Base-by-base conservation (phyloP, 2,888 invertebrate genomes). In the Deroplatys truncata region DNA sequence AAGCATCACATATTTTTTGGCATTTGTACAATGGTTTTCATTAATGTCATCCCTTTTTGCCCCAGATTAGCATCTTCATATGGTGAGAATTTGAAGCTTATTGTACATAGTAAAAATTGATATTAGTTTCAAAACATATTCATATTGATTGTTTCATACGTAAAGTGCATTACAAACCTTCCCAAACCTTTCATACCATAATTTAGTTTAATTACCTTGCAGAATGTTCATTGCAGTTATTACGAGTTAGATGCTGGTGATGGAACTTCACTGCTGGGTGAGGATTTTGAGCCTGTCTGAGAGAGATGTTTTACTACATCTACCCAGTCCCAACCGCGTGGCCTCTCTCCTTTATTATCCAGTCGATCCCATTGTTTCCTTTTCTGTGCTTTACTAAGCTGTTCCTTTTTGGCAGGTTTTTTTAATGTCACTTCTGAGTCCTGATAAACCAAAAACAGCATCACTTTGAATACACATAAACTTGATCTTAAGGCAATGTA, bases 271-370 rank as follows among this genome's bases (percentile, higher is more conserved):
- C n/a, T 28, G 10, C 82, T 43, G 13, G 87, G 87, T 82, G 87
- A 87, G 7, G 56, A 94, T 92, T 95, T 94, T 85, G 94, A 94
- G 90, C 95, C 96, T 88, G 96, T 96, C 93, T 98, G 98, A 16
- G 98, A 98, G 90, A 99, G 95, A 94, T 99, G 99, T 93, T 98
- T 98, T n/a, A 99, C 97, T 91, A 99, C 96, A 93, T 99, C 99
- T 16, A 99, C 96, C 99, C 99, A 99, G 94, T 99, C 96, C 96
- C 96, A 98, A 0, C 99, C 99, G 49, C 99, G 94, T 0, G 98
- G 97, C 91, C 95, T 96, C 92, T 98, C 98, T 0, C 98, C 98
- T 56, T 96, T 96, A 29, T 95, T 94, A 93, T 98, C 98, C 0
- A 97, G 95, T 89, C 96, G 95, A 93, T 98, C 98, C 97, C 98